These are phyloP conservation scores for Nothura maculosa DNA, from an alignment of 2,797 vertebrate species.

Conservation along the genomic window DNA sequence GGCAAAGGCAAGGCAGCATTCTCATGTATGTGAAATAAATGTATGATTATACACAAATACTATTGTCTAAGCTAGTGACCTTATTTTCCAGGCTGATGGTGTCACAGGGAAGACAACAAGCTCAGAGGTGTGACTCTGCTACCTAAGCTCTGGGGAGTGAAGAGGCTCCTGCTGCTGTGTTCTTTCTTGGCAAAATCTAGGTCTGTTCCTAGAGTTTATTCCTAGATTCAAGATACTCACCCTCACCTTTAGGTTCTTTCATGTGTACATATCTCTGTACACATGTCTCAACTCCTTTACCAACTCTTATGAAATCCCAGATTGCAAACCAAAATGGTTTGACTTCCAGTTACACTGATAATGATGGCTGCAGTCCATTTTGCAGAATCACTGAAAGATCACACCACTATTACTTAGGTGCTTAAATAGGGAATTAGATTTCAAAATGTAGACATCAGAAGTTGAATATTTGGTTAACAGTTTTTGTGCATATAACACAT, in stretches of 20 bases:
- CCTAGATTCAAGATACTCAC: background rate
- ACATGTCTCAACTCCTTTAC: background rate
- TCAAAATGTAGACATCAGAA: constrained; percentile 23
- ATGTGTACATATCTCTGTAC: background rate
- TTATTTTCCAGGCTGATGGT: background rate
- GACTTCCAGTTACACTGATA: background rate
- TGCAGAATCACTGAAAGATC: background rate
- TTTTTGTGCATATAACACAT: background rate
- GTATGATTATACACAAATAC: background rate
- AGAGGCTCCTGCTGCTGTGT: background rate
- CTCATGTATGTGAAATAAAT: background rate
- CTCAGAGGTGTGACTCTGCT: background rate
- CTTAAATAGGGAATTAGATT: constrained; percentile 13
- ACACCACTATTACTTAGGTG: background rate
- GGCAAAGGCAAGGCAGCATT: background rate
- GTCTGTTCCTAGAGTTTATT: background rate
- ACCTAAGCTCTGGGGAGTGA: background rate
- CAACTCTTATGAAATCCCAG: background rate
- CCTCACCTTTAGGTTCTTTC: background rate
- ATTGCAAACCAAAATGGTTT: background rate
- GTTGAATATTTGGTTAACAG: background rate
- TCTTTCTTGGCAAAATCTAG: background rate
- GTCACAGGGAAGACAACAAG: background rate
- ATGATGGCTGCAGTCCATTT: background rate
- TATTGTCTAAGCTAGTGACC: background rate